These are phyloP conservation scores for Xyrichtys novacula DNA, from an alignment of 2,797 vertebrate species.

Conservation along the genomic window DNA sequence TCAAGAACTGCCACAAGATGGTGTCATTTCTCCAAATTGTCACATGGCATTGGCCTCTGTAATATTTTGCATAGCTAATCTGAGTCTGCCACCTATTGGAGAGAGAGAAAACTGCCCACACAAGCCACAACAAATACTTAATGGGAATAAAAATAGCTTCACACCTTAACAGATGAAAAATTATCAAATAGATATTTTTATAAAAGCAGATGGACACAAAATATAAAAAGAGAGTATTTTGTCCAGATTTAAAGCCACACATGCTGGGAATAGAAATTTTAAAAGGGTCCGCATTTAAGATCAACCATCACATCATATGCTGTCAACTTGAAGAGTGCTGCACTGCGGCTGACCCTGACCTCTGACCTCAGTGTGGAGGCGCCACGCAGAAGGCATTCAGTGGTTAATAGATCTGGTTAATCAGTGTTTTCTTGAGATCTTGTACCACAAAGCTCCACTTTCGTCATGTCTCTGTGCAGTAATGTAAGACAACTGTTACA, in stretches of 20 bases:
- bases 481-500: neutral
- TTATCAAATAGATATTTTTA: neutral
- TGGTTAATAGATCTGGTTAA: slow-evolving; percentile 14
- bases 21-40: slow-evolving; percentile 49
- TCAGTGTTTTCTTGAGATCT: slow-evolving; percentile 4
- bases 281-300: slow-evolving; percentile 3
- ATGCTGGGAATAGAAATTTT: neutral
- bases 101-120: neutral
- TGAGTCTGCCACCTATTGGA: slow-evolving; percentile 56
- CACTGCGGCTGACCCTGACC: slow-evolving; percentile 42
- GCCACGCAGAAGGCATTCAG: neutral
- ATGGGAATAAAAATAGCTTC: neutral
- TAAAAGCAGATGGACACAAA: neutral
- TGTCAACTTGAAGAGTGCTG: slow-evolving; percentile 19
- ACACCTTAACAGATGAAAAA: neutral
- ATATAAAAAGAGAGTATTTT: neutral
- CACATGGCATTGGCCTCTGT: neutral
- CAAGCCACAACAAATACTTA: neutral
- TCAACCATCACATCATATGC: neutral
- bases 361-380: slow-evolving; percentile 25
- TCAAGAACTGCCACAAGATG: slow-evolving; percentile 69
- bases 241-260: neutral
- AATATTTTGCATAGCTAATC: slow-evolving; percentile 13
- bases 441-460: neutral
- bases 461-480: neutral